Conservation (phyloP, 2,797 vertebrate genomes). For the Acropternis orthonyx region DNA sequence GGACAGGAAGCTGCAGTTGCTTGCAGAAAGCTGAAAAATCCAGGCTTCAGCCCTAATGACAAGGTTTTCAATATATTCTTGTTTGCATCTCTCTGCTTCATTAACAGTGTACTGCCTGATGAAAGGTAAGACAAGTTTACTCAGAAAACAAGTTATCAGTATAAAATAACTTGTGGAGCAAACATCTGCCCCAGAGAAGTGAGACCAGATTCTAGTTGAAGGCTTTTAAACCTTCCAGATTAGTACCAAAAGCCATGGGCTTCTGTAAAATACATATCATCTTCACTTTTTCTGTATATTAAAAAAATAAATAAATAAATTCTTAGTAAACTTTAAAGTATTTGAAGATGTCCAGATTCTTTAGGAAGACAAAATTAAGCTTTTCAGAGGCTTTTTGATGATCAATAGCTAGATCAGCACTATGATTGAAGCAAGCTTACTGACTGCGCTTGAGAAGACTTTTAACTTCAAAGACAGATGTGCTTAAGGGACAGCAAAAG, state of each 20-base stretch:
- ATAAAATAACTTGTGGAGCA: neutral
- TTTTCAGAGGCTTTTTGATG: slow-evolving; percentile 42
- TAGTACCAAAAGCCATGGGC: neutral
- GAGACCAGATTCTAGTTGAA: neutral
- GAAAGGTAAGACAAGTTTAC: neutral
- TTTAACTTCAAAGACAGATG: slow-evolving; percentile 49
- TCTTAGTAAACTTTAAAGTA: neutral
- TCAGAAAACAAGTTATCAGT: neutral
- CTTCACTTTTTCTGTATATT: neutral
- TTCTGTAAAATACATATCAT: neutral
- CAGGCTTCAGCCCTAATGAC: neutral
- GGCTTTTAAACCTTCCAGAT: neutral
- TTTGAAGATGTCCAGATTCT: neutral
- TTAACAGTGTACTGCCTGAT: neutral
- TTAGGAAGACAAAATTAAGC: slow-evolving; percentile 7
- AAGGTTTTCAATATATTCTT: neutral
- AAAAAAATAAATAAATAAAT: neutral
- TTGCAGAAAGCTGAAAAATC: neutral
- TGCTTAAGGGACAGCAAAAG: neutral
- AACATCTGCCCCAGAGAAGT: neutral
- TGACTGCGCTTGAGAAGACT: neutral
- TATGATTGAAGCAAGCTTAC: neutral
- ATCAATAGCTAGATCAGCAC: slow-evolving; percentile 3
- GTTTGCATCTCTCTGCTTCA: neutral
- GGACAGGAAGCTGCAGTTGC: neutral